Evolutionary conservation across 92 coral and sea anemone species (phyloP), one percentile per base, ranked within the genome.

Genomic region (Bergia sp.): DNA sequence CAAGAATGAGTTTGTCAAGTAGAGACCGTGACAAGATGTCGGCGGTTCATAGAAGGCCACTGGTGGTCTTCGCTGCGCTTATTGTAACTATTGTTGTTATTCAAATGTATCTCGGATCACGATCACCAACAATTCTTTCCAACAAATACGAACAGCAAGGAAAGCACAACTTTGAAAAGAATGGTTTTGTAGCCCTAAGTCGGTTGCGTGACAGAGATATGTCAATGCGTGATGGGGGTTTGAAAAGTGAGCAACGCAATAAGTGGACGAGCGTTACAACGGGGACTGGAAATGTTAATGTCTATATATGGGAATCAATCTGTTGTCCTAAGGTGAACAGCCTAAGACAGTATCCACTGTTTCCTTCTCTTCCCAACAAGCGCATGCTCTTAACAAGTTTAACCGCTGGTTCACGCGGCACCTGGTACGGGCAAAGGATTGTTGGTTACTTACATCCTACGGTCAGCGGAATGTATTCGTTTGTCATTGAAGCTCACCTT

Each of bases 351-450:
- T 82, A 90, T 37, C 98, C 98, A 11, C 76, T 96, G 76, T 96
- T 96, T 41, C 98, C 98, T 1, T 55, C 45, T 7, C 74, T 95
- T 82, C 96, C 98, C n/a, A 89, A 67, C 75, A 76, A 91, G 72
- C 91, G 91, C 29, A 88, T 86, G 55, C 73, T 94, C 76, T 92
- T 91, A 29, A 77, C 79, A 75, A 79, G 89, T 5, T 91, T 93
- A 65, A 88, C 86, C 77, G 90, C 95, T 10, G 84, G 89, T 53
- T 91, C 90, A 75, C 75, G 83, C 76, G 93, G 88, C 13, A 84
- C 61, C 53, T 91, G 96, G 96, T 94, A 91, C 45, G 98, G 94
- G 76, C 96, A 96, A 79, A 89, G 98, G 82, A 91, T 96, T 21
- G 80, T 90, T 88, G 98, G 98, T 29, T 92, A 79, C 29, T 47